These are phyloP conservation scores for Rhabdomys dilectus DNA, from an alignment of 2,113 vertebrate genomes.

Conservation along the genomic window DNA sequence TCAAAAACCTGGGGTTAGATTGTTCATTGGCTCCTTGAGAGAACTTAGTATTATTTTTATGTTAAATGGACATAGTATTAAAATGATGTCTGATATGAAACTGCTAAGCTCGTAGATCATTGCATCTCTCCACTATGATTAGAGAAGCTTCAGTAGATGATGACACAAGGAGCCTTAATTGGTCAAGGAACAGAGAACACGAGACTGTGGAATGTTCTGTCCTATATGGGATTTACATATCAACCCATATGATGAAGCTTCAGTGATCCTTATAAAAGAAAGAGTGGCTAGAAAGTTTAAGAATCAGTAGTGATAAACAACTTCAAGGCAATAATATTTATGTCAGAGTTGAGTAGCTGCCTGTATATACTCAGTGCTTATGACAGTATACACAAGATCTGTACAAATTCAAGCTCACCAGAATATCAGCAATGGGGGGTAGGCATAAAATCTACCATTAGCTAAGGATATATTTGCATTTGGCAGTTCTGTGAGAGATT, in stretches of 20 bases:
- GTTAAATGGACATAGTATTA: neutral
- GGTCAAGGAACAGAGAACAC: neutral
- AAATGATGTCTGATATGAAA: neutral
- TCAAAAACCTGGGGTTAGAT: neutral
- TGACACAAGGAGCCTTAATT: neutral
- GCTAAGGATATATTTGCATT: neutral
- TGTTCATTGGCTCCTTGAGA: neutral
- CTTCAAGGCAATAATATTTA: neutral
- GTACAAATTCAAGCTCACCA: neutral
- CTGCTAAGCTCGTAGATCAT: neutral
- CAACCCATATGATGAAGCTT: rapidly evolving
- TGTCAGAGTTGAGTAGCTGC: neutral
- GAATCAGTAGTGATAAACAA: no score
- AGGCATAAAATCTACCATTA: neutral
- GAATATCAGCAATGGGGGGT: neutral
- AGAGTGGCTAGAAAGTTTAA: neutral
- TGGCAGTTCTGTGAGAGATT: neutral
- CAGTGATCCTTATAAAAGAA: neutral
- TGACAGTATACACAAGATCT: neutral
- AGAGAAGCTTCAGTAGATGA: neutral
- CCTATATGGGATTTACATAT: neutral
- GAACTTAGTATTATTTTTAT: neutral
- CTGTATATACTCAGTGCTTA: neutral
- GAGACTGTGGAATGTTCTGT: neutral
- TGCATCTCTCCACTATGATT: neutral